Base-by-base conservation (phyloP, 2,797 vertebrate genomes). In the Falco biarmicus region DNA sequence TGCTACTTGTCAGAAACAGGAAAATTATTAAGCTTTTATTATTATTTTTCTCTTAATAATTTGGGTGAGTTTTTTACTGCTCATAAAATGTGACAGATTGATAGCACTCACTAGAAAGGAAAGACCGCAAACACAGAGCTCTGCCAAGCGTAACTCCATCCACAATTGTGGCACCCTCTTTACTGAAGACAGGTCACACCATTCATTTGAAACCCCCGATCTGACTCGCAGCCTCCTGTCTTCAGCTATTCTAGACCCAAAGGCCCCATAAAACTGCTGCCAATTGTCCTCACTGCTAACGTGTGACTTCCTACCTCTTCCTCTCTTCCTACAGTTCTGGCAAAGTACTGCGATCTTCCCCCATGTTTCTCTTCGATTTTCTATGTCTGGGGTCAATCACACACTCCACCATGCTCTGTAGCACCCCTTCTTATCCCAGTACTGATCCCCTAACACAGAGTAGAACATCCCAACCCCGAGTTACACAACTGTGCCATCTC, bases 41-140 rank as follows among this genome's bases (percentile, higher is more conserved):
- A 78, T 82, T 93, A 45, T 66, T 73, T 94, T 97, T 85, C 71
- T 95, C 57, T 89, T 96, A 87, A 90, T 89, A 95, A 95, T 84
- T 75, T 91, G 41, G 22, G 59, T 92, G 80, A 95, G 71, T 54
- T 76, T 78, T 90, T 95, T 82, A 84, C 47, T 80, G 65, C 76
- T 94, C 80, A 73, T 94, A 89, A 91, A 95, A 93, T 31, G 22
- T 68, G 85, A 94, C 85, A 95, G 92, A 84, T 61, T 93, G 51
- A 87, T 66, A 48, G 39, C 31, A n/a, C 34, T 93, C 50, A 80
- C 64, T 53, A 50, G 73, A 91, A 82, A 82, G 60, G 37, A 80
- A 81, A 93, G 65, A 45, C 32, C 0, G 0, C 69, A 78, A 93
- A 89, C 29, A 82, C 45, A 89, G 21, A 94, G 51, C 26, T 89